Percentiles rank a stretch among this genome's conserved stretches.
Conservation (phyloP, 1,140 invertebrate genomes). For the Spodoptera frugiperda region DNA sequence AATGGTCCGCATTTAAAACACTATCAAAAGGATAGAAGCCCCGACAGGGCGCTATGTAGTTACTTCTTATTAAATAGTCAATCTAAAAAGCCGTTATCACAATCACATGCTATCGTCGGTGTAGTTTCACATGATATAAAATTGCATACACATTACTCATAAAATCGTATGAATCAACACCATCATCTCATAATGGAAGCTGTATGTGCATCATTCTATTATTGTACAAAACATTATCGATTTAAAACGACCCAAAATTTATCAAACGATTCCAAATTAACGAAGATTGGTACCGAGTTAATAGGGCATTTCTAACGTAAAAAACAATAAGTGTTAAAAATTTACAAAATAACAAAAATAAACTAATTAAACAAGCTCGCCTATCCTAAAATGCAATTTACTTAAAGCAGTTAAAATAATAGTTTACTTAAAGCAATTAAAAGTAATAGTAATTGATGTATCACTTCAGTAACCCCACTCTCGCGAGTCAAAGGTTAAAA, state of each 20-base stretch:
- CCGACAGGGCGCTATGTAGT: neutral
- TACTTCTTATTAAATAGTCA: neutral
- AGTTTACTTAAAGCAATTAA: slow-evolving; percentile 69
- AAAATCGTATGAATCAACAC: slow-evolving; percentile 57
- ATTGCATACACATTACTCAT: slow-evolving; percentile 52
- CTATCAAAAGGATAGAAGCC: neutral
- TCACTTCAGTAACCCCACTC: slow-evolving; percentile 73
- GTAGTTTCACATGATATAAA: slow-evolving; percentile 49
- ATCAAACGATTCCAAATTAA: slow-evolving; percentile 65
- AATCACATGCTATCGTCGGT: slow-evolving; percentile 43
- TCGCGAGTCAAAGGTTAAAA: slow-evolving; percentile 60
- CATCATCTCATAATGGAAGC: slow-evolving; percentile 28
- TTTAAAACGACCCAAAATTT: slow-evolving; percentile 49
- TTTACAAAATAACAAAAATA: slow-evolving; percentile 83
- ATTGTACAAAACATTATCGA: slow-evolving; percentile 22
- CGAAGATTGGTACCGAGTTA: slow-evolving; percentile 71
- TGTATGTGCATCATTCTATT: slow-evolving; percentile 39
- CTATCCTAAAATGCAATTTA: slow-evolving; percentile 75
- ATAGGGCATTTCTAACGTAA: slow-evolving; percentile 75
- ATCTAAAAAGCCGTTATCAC: slow-evolving; percentile 27
- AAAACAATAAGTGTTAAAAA: slow-evolving; percentile 79
- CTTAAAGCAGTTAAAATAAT: slow-evolving; percentile 72
- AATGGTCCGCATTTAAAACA: neutral
- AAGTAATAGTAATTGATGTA: slow-evolving; percentile 73
- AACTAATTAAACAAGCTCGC: slow-evolving; percentile 78